Base-by-base conservation (phyloP, 92 coral and sea anemone species). In the Palythoa heliodiscus region DNA sequence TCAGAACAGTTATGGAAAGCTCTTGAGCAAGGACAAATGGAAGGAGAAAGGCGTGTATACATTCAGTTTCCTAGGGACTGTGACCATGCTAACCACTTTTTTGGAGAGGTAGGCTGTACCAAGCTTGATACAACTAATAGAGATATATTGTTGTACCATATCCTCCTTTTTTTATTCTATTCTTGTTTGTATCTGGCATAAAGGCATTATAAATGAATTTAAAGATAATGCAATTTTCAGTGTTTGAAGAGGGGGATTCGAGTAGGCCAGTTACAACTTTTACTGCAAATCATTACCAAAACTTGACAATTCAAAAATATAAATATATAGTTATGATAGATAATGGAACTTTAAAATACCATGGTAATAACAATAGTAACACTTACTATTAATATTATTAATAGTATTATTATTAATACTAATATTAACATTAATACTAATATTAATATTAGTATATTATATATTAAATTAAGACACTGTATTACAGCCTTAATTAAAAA, bases 11-110 rank as follows among this genome's bases (percentile, higher is more conserved):
- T 86, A 25, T 77, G 88, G 75, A 72, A 20, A 35, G 88, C 87
- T 50, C 57, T 86, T 47, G 84, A 71, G 40, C 73, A 71, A 43
- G 90, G 86, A 50, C 61, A 76, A 39, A 88, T 88, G 13, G 73
- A 76, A 67, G 92, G 92, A 63, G 87, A 86, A 89, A 89, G 39
- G 70, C 79, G 90, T 43, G 79, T 89, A 19, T 89, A 91, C 68
- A 83, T 91, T 9, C 84, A 86, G 70, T 89, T 91, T 72, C 90
- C 91, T 7, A 85, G 82, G 54, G 78, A 37, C 7, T 48, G 81
- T 22, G 90, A 91, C 83, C 92, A 91, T 86, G 78, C 54, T 4
- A 83, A 70, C 10, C 94, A 91, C 82, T 72, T 84, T 52, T 29
- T 55, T 35, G 94, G 94, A 47, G 82, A 91, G 91, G 92, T 89